Percentiles rank a stretch among this genome's conserved stretches.
Conservation (phyloP, 1,140 invertebrate species). For the Heliconius nattereri region DNA sequence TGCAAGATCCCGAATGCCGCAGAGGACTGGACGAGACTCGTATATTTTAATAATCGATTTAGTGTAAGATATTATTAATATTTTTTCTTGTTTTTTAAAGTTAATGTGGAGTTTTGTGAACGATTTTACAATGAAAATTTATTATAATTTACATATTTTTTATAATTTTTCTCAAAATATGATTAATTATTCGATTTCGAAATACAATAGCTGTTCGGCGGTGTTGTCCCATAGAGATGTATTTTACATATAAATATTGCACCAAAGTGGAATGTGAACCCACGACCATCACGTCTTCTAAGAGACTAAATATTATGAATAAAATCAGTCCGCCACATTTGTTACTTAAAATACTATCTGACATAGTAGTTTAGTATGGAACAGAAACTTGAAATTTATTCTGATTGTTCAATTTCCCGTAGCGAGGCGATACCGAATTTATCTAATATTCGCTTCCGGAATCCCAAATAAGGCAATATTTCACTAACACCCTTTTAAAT, state of each 20-base stretch:
- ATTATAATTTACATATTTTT: no score
- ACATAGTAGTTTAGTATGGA: not conserved
- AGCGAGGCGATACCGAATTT: not conserved
- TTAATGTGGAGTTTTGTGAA: not conserved
- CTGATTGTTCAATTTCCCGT: slow-evolving; percentile 6
- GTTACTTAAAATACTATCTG: not conserved
- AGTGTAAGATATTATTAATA: no score
- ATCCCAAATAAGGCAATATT: slow-evolving; percentile 10
- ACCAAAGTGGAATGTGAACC: no score
- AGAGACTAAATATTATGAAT: no score
- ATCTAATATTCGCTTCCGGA: slow-evolving; percentile 6
- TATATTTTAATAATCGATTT: not conserved
- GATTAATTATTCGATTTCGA: no score
- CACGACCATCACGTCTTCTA: no score
- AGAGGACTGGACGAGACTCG: slow-evolving; percentile 61
- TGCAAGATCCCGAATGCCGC: slow-evolving; percentile 68
- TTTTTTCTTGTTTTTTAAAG: not conserved
- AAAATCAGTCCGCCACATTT: no score
- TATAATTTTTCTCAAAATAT: no score
- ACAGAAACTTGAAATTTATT: slow-evolving; percentile 7
- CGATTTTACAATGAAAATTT: not conserved
- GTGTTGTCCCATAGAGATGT: no score
- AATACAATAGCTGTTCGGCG: no score
- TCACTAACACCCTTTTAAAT: slow-evolving; percentile 8
- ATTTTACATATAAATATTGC: no score